Evolutionary conservation across 2,797 vertebrate genomes (phyloP).

Genomic region (Muscicapa comitata): DNA sequence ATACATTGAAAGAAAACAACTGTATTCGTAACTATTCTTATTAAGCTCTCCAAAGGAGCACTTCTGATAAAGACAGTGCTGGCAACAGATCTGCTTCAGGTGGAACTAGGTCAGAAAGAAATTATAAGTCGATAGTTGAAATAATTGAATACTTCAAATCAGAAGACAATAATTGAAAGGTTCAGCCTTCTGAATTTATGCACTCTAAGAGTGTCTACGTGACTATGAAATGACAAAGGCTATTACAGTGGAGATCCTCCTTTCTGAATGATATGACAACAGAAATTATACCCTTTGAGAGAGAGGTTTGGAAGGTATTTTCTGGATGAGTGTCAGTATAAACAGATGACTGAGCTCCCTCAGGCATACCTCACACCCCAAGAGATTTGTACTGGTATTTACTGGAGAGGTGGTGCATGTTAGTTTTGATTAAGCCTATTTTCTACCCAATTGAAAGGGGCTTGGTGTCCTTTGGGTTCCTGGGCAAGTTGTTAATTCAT

Average conservation of each 20-base stretch:
- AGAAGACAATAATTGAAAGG: not conserved
- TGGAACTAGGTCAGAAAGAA: constrained; percentile 8
- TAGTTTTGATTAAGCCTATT: not conserved
- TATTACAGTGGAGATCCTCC: not conserved
- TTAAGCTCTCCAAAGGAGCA: not conserved
- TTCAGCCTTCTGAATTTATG: not conserved
- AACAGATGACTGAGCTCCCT: not conserved
- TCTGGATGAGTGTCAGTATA: not conserved
- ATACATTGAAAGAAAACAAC: not conserved
- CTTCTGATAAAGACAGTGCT: not conserved
- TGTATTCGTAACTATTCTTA: not conserved
- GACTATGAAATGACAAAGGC: constrained; percentile 3
- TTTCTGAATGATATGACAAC: not conserved
- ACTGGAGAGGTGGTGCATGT: not conserved
- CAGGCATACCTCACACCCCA: not conserved
- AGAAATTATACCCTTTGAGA: not conserved
- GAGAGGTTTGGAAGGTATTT: not conserved
- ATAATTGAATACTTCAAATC: not conserved
- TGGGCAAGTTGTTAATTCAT: not conserved
- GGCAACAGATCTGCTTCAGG: not conserved
- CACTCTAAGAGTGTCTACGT: not conserved
- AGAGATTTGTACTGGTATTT: not conserved
- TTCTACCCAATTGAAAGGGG: not conserved
- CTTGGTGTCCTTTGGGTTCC: not conserved
- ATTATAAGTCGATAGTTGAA: not conserved